Evolutionary conservation across 1,140 invertebrate genomes (phyloP), one percentile per base, ranked within the genome.

Genomic region (Daktulosphaira vitifoliae): DNA sequence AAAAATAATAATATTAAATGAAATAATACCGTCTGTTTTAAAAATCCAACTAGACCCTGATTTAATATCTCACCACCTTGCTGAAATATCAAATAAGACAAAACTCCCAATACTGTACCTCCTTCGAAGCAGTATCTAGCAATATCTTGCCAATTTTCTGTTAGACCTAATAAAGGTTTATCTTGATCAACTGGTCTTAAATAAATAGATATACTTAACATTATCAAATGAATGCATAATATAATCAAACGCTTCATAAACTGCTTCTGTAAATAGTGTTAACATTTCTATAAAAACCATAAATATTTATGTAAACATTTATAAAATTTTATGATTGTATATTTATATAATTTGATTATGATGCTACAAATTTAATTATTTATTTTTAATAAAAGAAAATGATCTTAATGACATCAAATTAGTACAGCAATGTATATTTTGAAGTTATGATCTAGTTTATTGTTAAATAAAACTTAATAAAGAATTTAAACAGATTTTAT

Each of bases 41-140:
- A 75, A 76, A 96, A 98, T 1, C 88, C 88, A 33, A 83, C 78
- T 16, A 96, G 73, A 38, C 95, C 95, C 76, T 96, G 92, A 75
- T 96, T 93, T 72, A 89, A 84, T 64, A 98, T 85, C 77, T 98
- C 95, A 69, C 90, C 88, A 0, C 92, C 87, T 75, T 96, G 90
- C 73, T 96, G 90, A 44, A 94, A 77, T 65, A 97, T 77, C n/a
- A 94, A 85, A 73, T 92, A 96, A 70, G 84, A 85, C 0, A 95
- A 72, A 37, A 95, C 93, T 26, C 89, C 89, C 2, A 86, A 70
- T 50, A 95, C 82, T 1, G 91, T 93, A 2, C 86, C 82, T 50
- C 90, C 78, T 79, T 98, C 96, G 68, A 87, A 85, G 44, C 82
- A 80, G 70, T 90, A 83, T 7, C 91, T 79, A 23, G 77, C 78